Percentiles rank a stretch among this genome's conserved stretches.
Evolutionary conservation across 2,797 vertebrate species (phyloP).

Genomic region (Galagoides demidoff): DNA sequence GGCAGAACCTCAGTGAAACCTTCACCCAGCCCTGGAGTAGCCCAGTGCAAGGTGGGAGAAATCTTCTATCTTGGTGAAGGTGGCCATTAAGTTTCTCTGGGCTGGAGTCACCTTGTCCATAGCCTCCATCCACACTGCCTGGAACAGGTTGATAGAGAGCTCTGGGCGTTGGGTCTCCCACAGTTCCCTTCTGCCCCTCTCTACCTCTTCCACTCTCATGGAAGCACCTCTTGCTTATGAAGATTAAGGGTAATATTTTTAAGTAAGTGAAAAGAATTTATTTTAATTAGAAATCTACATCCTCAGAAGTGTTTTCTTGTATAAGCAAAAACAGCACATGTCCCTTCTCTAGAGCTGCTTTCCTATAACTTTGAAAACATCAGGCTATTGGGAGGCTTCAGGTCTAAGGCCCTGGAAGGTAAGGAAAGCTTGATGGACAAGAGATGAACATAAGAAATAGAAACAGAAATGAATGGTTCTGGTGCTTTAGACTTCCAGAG

Average conservation of each 20-base stretch:
- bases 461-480: background rate
- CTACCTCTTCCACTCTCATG: conserved; percentile 53
- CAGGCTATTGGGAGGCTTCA: conserved; percentile 7
- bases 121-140: conserved; percentile 20
- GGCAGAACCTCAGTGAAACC: conserved; percentile 31
- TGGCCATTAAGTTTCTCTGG: conserved; percentile 49
- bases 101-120: conserved; percentile 47
- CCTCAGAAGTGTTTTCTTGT: conserved; percentile 63
- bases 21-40: background rate
- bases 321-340: conserved; percentile 54
- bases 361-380: conserved; percentile 45
- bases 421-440: conserved; percentile 3
- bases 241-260: conserved; percentile 56
- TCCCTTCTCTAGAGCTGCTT: conserved; percentile 50
- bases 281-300: conserved; percentile 69
- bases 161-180: background rate
- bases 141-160: conserved; percentile 37
- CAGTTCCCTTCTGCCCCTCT: conserved; percentile 37
- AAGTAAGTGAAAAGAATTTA: conserved; percentile 67
- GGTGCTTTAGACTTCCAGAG: conserved; percentile 30
- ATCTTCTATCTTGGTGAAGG: background rate
- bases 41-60: background rate
- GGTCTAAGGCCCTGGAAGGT: background rate
- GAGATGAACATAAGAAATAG: conserved; percentile 26
- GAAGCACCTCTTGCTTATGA: conserved; percentile 64